A percentile compares a stretch with the other conserved stretches of the same genome.
Evolutionary conservation across 2,797 vertebrate species (phyloP).

Genomic region (Pseudochirops corinnae): DNA sequence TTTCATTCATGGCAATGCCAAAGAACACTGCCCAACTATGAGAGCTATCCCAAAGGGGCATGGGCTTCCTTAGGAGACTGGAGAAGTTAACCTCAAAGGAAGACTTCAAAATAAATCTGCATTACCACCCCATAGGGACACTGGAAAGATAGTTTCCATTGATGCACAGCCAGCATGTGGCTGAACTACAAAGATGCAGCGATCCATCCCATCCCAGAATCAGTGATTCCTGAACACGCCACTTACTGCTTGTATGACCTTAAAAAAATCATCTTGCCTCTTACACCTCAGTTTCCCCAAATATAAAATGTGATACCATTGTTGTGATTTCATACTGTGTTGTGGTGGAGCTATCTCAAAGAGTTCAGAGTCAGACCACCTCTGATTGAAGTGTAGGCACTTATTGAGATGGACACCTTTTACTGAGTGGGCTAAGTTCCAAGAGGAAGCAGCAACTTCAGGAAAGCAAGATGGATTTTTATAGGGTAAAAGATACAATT

Average conservation of each 20-base stretch:
- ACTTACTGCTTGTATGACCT: background rate
- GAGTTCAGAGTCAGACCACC: too few relatives aligned
- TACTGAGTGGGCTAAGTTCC: too few relatives aligned
- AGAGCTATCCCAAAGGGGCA: background rate
- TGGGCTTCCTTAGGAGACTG: background rate
- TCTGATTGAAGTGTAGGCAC: too few relatives aligned
- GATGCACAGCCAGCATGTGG: background rate
- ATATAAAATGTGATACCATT: background rate
- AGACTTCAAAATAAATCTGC: background rate
- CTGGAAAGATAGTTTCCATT: background rate
- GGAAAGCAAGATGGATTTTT: too few relatives aligned
- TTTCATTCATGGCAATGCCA: background rate
- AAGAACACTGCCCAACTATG: background rate
- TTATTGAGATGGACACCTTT: too few relatives aligned
- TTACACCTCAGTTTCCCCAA: background rate
- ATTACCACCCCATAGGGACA: background rate
- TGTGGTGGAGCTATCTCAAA: too few relatives aligned
- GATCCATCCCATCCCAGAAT: background rate
- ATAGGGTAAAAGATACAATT: too few relatives aligned
- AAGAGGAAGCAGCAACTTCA: too few relatives aligned
- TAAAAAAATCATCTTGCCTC: background rate
- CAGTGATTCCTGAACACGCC: background rate
- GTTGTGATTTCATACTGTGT: too few relatives aligned
- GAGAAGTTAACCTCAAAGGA: background rate
- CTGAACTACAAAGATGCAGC: background rate